Conservation (phyloP, 2,797 vertebrate genomes). For the Falco columbarius region DNA sequence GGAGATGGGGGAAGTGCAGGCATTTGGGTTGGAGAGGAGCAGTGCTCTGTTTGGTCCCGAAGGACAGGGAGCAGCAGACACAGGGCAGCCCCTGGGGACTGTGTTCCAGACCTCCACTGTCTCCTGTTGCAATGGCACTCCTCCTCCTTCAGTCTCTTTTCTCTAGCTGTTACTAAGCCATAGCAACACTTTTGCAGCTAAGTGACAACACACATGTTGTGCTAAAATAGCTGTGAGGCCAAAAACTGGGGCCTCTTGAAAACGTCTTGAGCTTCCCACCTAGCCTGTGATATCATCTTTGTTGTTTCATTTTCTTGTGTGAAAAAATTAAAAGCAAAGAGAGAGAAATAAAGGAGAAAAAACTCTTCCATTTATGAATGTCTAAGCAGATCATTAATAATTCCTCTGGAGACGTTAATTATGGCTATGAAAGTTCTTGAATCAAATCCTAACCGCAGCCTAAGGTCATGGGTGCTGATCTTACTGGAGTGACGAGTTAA, state of each 20-base stretch:
- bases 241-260: background rate
- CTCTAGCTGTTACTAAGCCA: background rate
- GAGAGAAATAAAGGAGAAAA: background rate
- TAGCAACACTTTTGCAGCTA: constrained; percentile 8
- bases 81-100: background rate
- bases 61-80: background rate
- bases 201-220: background rate
- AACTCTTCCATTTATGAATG: background rate
- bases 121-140: background rate
- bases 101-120: background rate
- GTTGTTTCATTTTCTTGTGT: background rate
- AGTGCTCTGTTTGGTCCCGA: background rate
- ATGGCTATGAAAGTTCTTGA: background rate
- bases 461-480: background rate
- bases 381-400: background rate
- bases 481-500: background rate
- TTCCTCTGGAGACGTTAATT: constrained; percentile 1
- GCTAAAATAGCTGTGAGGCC: background rate
- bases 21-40: background rate
- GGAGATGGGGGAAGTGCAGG: background rate
- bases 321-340: background rate
- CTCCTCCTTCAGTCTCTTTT: background rate
- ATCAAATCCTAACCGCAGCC: background rate
- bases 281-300: background rate
- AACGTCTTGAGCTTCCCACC: constrained; percentile 2